phyloP scores from a whole-genome alignment of 92 coral and sea anemone genomes.

The Pocillopora grandis region DNA sequence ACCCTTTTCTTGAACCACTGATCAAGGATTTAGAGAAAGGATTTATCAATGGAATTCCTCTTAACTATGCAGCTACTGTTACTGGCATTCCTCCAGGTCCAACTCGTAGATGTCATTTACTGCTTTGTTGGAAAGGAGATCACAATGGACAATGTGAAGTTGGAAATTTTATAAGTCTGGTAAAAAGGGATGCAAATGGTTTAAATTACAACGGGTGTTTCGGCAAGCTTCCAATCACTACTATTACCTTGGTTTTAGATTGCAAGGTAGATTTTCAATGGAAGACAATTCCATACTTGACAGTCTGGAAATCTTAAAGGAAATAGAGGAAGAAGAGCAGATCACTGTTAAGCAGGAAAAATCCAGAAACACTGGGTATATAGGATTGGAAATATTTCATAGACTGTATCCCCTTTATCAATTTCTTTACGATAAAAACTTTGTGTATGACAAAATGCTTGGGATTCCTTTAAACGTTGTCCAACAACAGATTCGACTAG shows the following conservation, averaged over 20 bases:
- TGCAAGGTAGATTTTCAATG: constrained; percentile 40
- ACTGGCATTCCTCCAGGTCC: constrained; percentile 36
- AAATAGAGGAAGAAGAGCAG: constrained; percentile 64
- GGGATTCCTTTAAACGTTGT: too few relatives aligned
- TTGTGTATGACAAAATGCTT: too few relatives aligned
- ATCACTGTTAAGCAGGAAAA: constrained; percentile 29
- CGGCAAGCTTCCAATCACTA: constrained; percentile 57
- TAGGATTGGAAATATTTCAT: too few relatives aligned
- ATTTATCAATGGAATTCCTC: constrained; percentile 35
- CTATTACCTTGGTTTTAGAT: constrained; percentile 5
- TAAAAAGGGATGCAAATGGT: constrained; percentile 54
- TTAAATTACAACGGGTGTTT: constrained; percentile 33
- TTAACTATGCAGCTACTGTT: constrained; percentile 41
- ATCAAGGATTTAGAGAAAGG: constrained; percentile 46
- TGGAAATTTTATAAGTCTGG: constrained; percentile 12
- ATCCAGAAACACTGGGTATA: too few relatives aligned
- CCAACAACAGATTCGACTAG: too few relatives aligned
- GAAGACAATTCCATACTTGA: constrained; percentile 33
- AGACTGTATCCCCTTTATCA: too few relatives aligned
- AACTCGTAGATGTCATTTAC: constrained; percentile 40
- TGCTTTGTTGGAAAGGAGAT: constrained; percentile 67
- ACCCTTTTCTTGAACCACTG: constrained; percentile 53
- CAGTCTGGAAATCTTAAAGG: constrained; percentile 27
- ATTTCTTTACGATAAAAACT: too few relatives aligned
- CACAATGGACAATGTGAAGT: constrained; percentile 60